Conservation (phyloP, 2,113 vertebrate species). For the Collichthys lucidus region DNA sequence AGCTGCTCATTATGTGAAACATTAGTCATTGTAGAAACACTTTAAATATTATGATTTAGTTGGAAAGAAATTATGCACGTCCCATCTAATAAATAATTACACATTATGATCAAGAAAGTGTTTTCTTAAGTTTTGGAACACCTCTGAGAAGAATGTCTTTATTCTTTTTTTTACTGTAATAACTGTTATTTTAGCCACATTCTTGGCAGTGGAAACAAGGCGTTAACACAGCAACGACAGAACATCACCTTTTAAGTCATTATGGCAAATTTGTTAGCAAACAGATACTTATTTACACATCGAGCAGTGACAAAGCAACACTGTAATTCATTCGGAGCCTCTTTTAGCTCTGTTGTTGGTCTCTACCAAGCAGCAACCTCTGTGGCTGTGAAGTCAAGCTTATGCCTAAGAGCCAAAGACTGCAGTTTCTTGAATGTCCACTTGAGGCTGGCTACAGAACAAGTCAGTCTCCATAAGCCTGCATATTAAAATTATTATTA, state of each 20-base stretch:
- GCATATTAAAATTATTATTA: no score
- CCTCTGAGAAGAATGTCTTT: not conserved
- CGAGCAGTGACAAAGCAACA: not conserved
- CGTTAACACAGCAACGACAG: not conserved
- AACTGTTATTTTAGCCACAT: not conserved
- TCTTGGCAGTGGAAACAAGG: no score
- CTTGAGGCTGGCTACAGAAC: no score
- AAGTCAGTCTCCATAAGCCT: no score
- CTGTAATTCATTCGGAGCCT: no score
- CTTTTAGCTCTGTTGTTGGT: not conserved
- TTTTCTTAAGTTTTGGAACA: not conserved
- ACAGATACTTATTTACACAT: not conserved
- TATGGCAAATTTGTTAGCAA: not conserved
- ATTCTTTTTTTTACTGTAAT: not conserved
- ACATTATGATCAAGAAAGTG: not conserved
- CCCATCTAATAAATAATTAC: slow-evolving; percentile 40
- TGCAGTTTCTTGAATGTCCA: no score
- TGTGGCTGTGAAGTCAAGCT: no score
- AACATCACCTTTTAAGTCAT: not conserved
- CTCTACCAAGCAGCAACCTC: no score
- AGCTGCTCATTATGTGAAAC: slow-evolving; percentile 59
- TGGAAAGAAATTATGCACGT: slow-evolving; percentile 6
- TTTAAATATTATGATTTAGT: slow-evolving; percentile 51
- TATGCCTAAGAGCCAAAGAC: no score
- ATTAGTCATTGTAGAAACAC: slow-evolving; percentile 51